Evolutionary conservation across 2,113 vertebrate species (phyloP).

Genomic region (Heptranchias perlo): DNA sequence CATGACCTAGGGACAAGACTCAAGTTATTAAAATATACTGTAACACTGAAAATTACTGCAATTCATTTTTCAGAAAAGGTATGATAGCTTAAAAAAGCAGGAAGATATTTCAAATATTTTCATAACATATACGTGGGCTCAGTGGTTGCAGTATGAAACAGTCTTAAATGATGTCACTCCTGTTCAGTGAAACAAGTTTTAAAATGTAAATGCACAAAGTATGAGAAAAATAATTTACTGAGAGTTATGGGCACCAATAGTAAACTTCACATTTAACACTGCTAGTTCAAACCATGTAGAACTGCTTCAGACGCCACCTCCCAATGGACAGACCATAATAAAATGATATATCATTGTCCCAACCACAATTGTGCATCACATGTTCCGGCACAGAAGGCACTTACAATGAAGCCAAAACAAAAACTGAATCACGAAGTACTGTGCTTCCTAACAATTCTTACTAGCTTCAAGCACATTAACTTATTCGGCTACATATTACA

Average conservation of each 20-base stretch:
- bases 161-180: neutral
- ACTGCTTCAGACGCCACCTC: neutral
- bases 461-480: neutral
- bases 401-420: constrained; percentile 4
- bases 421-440: neutral
- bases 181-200: neutral
- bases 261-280: neutral
- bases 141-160: neutral
- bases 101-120: neutral
- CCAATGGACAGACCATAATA: neutral
- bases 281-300: neutral
- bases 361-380: neutral
- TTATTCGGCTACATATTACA: neutral
- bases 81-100: neutral
- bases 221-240: neutral
- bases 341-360: neutral
- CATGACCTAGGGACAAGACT: neutral
- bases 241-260: neutral
- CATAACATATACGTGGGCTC: neutral
- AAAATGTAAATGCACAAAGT: neutral
- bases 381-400: neutral
- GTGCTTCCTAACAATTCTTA: neutral
- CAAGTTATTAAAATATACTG: neutral
- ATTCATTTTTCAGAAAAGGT: neutral
- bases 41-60: neutral